These are phyloP conservation scores for Hypsopygia costalis DNA, from an alignment of 2,888 invertebrate species.

Conservation along the genomic window DNA sequence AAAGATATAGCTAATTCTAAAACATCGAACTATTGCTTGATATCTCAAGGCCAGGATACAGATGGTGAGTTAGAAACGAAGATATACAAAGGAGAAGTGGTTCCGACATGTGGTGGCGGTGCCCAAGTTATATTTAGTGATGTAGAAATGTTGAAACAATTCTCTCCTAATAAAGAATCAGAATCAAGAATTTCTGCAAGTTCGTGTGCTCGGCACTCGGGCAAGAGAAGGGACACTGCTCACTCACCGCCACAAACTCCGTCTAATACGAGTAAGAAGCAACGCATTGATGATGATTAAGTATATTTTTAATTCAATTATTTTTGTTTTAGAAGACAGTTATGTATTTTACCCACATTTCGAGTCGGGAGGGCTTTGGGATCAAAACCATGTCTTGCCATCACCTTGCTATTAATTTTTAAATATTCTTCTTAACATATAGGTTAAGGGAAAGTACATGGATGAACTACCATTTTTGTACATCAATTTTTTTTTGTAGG, in stretches of 20 bases:
- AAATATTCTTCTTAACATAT: no score
- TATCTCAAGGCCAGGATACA: slow-evolving; percentile 94
- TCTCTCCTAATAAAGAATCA: slow-evolving; percentile 83
- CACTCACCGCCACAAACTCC: slow-evolving; percentile 67
- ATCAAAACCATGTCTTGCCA: no score
- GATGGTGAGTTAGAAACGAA: slow-evolving; percentile 97
- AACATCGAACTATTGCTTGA: slow-evolving; percentile 93
- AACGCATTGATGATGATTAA: slow-evolving; percentile 57
- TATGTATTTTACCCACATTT: no score
- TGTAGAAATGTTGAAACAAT: slow-evolving; percentile 92
- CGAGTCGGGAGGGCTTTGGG: no score
- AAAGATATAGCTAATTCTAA: slow-evolving; percentile 86
- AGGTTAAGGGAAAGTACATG: no score
- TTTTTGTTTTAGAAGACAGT: no score
- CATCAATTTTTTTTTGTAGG: no score
- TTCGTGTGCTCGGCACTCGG: slow-evolving; percentile 63
- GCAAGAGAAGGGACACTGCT: slow-evolving; percentile 59
- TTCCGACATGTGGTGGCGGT: slow-evolving; percentile 96
- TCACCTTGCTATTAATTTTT: no score
- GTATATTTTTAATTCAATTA: no score
- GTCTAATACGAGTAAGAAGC: slow-evolving; percentile 69
- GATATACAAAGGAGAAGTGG: slow-evolving; percentile 95
- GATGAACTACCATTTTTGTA: no score
- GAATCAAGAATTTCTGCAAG: slow-evolving; percentile 40
- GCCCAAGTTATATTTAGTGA: slow-evolving; percentile 97